These are phyloP conservation scores for Hetaerina americana DNA, from an alignment of 1,140 invertebrate genomes.

Conservation along the genomic window DNA sequence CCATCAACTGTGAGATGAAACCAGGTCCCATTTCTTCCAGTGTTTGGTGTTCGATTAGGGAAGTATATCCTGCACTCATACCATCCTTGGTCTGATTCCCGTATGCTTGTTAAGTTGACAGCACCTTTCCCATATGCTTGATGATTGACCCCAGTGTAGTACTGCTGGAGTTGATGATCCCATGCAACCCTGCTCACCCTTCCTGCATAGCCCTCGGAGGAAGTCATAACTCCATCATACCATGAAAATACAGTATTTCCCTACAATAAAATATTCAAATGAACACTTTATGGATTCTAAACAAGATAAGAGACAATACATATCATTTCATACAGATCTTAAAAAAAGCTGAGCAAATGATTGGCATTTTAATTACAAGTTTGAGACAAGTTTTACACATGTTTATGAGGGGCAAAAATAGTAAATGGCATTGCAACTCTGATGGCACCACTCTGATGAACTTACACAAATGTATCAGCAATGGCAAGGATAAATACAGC, in stretches of 20 bases:
- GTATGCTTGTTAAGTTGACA: conserved; percentile 77
- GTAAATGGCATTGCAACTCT: too few species aligned
- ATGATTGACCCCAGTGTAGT: background rate
- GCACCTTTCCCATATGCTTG: conserved; percentile 56
- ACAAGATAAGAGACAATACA: too few species aligned
- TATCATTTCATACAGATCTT: too few species aligned
- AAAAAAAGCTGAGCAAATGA: too few species aligned
- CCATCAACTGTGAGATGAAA: conserved; percentile 75
- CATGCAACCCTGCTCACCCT: conserved; percentile 34
- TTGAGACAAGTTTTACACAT: too few species aligned
- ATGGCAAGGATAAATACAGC: too few species aligned
- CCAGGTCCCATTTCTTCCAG: conserved; percentile 76
- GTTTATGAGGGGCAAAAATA: too few species aligned
- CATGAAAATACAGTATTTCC: conserved; percentile 59
- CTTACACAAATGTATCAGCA: too few species aligned
- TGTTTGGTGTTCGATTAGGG: conserved; percentile 69
- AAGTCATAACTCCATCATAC: conserved; percentile 56
- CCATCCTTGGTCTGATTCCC: conserved; percentile 78
- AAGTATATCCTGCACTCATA: conserved; percentile 83
- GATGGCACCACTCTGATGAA: too few species aligned
- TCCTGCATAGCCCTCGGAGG: conserved; percentile 55
- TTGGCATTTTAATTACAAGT: too few species aligned
- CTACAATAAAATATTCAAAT: conserved; percentile 34
- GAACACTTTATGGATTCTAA: background rate
- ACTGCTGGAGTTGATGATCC: background rate